Conservation (phyloP, 2,113 vertebrate species). For the Mus spicilegus region DNA sequence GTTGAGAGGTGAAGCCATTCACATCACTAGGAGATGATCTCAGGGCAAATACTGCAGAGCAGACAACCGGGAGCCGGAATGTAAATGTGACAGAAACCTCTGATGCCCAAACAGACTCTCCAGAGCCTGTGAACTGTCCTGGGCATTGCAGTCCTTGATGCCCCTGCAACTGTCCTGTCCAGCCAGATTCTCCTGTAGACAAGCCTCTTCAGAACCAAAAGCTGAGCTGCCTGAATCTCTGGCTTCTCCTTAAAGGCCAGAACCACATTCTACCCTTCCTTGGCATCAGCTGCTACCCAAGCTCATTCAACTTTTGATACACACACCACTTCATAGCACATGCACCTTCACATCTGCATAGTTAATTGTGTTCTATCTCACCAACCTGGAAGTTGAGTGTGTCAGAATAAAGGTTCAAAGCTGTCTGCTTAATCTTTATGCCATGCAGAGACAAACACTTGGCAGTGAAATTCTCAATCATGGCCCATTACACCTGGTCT, state of each 20-base stretch:
- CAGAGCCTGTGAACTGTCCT: conserved; percentile 87
- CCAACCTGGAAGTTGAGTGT: not conserved
- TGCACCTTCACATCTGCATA: conserved; percentile 66
- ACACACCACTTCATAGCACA: conserved; percentile 57
- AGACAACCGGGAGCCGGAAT: not conserved
- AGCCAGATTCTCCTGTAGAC: not conserved
- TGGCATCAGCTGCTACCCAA: conserved; percentile 67
- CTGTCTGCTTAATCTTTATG: conserved; percentile 93
- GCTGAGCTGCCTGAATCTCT: not conserved
- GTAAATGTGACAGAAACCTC: not conserved
- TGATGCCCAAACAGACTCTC: conserved; percentile 33
- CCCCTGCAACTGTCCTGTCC: conserved; percentile 50
- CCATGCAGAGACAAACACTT: conserved; percentile 94
- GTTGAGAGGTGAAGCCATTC: not conserved
- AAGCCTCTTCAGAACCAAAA: not conserved
- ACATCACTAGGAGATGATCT: not conserved
- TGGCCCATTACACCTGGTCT: conserved; percentile 93
- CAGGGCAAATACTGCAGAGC: not conserved
- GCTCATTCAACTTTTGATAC: not conserved
- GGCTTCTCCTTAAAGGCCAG: conserved; percentile 45
- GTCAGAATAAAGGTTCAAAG: conserved; percentile 86
- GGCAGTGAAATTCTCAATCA: conserved; percentile 86
- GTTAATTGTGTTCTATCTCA: conserved; percentile 65
- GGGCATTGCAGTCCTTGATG: conserved; percentile 89
- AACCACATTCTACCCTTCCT: conserved; percentile 54